Conservation (phyloP, 2,797 vertebrate species). For the Kryptopterus vitreolus region DNA sequence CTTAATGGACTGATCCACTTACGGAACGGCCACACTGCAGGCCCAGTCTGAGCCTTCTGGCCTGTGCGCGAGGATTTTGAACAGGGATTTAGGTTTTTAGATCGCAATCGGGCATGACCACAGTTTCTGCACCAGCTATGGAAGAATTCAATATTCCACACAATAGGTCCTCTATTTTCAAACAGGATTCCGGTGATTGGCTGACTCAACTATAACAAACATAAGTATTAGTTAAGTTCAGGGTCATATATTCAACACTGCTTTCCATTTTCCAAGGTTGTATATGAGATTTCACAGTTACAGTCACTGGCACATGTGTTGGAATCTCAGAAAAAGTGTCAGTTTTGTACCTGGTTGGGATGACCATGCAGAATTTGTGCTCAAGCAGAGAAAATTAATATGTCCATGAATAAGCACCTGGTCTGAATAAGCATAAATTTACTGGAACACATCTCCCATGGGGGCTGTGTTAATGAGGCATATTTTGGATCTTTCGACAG, state of each 20-base stretch:
- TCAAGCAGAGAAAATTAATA: conserved; percentile 54
- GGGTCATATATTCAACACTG: conserved; percentile 40
- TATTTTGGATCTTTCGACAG: conserved; percentile 71
- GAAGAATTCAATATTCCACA: conserved; percentile 63
- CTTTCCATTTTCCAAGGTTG: conserved; percentile 35
- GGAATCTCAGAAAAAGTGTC: conserved; percentile 47
- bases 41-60: conserved; percentile 71
- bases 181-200: conserved; percentile 61
- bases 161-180: conserved; percentile 55
- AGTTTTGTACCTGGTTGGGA: conserved; percentile 48
- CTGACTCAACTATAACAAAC: conserved; percentile 71
- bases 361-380: conserved; percentile 51
- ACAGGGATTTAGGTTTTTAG: conserved; percentile 68
- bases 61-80: conserved; percentile 58
- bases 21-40: conserved; percentile 64
- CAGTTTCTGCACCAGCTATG: conserved; percentile 69
- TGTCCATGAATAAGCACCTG: conserved; percentile 58
- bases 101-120: conserved; percentile 72
- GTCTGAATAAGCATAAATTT: conserved; percentile 68
- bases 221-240: conserved; percentile 67
- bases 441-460: conserved; percentile 55
- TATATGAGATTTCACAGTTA: conserved; percentile 62
- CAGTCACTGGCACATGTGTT: conserved; percentile 49
- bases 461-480: conserved; percentile 66
- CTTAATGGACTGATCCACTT: conserved; percentile 75